Conservation (phyloP, 2,797 vertebrate genomes). For the Arctocebus calabarensis region DNA sequence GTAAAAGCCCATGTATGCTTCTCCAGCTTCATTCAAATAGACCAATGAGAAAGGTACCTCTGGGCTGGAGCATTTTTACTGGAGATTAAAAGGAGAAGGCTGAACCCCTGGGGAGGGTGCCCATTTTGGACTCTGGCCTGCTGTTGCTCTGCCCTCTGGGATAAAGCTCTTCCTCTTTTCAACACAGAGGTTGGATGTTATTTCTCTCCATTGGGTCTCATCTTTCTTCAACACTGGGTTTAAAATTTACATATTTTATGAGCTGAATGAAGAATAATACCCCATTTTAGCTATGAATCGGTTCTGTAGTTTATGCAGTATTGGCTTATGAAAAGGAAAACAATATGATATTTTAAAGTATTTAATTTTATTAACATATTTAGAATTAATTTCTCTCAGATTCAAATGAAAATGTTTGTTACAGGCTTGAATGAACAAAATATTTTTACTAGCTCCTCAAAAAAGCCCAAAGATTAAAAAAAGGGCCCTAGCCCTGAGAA, state of each 20-base stretch:
- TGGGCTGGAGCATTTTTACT: too few relatives aligned
- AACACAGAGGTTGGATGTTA: too few relatives aligned
- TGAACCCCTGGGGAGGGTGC: too few relatives aligned
- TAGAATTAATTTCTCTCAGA: not conserved
- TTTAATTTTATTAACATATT: not conserved
- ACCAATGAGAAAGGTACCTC: too few relatives aligned
- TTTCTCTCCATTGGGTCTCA: too few relatives aligned
- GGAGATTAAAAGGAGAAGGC: too few relatives aligned
- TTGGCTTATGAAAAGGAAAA: not conserved
- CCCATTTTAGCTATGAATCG: not conserved
- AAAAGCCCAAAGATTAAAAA: not conserved
- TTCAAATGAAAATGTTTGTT: not conserved
- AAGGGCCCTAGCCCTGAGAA: not conserved
- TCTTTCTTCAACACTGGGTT: not conserved
- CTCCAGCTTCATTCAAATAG: too few relatives aligned
- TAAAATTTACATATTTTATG: not conserved
- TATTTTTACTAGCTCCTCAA: not conserved
- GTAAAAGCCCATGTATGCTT: too few relatives aligned
- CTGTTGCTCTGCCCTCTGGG: too few relatives aligned
- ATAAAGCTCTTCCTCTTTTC: too few relatives aligned
- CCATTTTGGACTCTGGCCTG: too few relatives aligned
- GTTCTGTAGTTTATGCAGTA: not conserved
- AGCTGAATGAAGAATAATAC: not conserved
- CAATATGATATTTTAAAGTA: not conserved
- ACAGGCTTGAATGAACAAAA: not conserved